Percentiles rank a stretch among this genome's conserved stretches.
Evolutionary conservation across 2,888 invertebrate species (phyloP).

Genomic region (Sylvicola fuscatus): DNA sequence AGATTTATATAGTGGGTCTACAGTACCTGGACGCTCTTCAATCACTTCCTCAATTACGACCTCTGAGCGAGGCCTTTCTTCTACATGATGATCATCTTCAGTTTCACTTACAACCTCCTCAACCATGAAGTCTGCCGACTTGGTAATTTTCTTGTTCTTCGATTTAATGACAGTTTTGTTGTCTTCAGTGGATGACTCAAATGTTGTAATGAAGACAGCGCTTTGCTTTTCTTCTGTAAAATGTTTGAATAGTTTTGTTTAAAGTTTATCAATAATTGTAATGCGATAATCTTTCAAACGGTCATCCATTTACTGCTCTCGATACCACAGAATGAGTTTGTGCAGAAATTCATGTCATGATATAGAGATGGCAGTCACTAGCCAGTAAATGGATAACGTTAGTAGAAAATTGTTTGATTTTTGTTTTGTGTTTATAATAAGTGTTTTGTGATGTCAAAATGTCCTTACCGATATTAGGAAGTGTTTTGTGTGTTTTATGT

Average conservation of each 20-base stretch:
- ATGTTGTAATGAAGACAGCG: slow-evolving; percentile 1
- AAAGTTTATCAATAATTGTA: slow-evolving; percentile 12
- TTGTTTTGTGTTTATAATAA: too few relatives aligned
- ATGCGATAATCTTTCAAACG: slow-evolving; percentile 12
- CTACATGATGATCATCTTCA: slow-evolving; percentile 8
- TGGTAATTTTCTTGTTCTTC: slow-evolving; percentile 7
- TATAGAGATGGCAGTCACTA: too few relatives aligned
- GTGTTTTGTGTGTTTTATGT: too few relatives aligned
- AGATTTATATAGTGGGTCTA: too few relatives aligned
- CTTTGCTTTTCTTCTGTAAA: neutral
- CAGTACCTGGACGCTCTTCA: slow-evolving; percentile 15
- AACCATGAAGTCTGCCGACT: slow-evolving; percentile 6
- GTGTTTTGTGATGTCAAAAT: too few relatives aligned
- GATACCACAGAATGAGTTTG: slow-evolving; percentile 3
- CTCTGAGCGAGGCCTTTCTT: slow-evolving; percentile 8
- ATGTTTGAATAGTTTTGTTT: slow-evolving; percentile 7
- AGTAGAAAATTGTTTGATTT: too few relatives aligned
- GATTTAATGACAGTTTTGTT: slow-evolving; percentile 10
- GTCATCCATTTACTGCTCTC: slow-evolving; percentile 5
- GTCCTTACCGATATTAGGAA: too few relatives aligned
- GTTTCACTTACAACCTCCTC: slow-evolving; percentile 10
- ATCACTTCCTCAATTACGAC: slow-evolving; percentile 15
- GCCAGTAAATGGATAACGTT: too few relatives aligned
- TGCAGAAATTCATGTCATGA: too few relatives aligned
- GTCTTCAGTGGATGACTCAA: slow-evolving; percentile 2